Conservation (phyloP, 2,113 vertebrate species). For the Callorhinus ursinus region DNA sequence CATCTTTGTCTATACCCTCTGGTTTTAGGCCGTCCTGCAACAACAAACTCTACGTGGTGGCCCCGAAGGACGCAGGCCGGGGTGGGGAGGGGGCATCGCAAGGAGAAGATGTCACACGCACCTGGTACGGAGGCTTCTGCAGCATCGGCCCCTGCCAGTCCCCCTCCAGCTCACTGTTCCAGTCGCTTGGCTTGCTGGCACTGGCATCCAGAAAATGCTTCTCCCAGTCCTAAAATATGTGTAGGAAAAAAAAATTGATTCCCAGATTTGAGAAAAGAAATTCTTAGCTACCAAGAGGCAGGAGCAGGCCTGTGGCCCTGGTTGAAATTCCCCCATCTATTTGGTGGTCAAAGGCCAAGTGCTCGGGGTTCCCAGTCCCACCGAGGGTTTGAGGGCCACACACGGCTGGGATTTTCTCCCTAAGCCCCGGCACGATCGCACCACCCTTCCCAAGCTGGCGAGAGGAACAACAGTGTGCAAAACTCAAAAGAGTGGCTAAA, state of each 20-base stretch:
- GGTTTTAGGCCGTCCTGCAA: slow-evolving; percentile 90
- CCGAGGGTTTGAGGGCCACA: neutral
- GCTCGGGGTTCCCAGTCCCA: neutral
- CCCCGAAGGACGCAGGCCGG: fast-evolving
- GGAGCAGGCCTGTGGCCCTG: neutral
- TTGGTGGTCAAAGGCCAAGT: neutral
- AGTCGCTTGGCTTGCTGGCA: slow-evolving; percentile 89
- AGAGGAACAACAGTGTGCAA: neutral
- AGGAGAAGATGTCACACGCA: slow-evolving; percentile 42
- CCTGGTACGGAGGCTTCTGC: slow-evolving; percentile 91
- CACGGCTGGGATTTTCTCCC: neutral
- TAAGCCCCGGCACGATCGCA: neutral
- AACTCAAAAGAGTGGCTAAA: neutral
- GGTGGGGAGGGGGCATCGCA: neutral
- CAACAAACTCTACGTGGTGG: neutral
- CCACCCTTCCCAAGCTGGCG: too few species aligned
- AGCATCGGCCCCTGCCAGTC: slow-evolving; percentile 90
- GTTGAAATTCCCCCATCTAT: neutral
- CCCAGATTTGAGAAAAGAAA: neutral
- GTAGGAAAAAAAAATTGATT: neutral
- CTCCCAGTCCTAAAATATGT: slow-evolving; percentile 88
- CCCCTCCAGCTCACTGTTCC: slow-evolving; percentile 89
- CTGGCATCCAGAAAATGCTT: slow-evolving; percentile 89
- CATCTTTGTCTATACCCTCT: slow-evolving; percentile 88
- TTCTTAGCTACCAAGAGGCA: neutral